phyloP scores from a whole-genome alignment of 1,140 invertebrate genomes.

The Harlomillsia oculata region DNA sequence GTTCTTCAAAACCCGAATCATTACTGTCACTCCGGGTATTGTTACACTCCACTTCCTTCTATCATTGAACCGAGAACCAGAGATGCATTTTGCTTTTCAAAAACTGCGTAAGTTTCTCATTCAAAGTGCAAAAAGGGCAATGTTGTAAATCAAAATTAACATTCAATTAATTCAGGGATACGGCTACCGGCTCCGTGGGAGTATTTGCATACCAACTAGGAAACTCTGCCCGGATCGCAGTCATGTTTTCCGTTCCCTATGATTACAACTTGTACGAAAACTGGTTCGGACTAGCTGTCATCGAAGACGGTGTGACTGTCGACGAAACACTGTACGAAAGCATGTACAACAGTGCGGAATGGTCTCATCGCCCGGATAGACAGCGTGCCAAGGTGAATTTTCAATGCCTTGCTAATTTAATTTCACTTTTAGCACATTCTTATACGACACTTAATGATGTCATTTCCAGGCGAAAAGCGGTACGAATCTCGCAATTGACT shows the following conservation, averaged over 20 bases:
- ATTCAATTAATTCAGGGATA: conserved; percentile 11
- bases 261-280: conserved; percentile 24
- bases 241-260: conserved; percentile 31
- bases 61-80: conserved; percentile 18
- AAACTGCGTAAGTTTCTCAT: conserved; percentile 20
- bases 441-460: background rate
- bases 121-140: background rate
- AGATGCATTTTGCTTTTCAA: conserved; percentile 26
- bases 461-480: conserved; percentile 15
- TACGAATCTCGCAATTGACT: background rate
- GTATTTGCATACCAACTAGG: conserved; percentile 24
- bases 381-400: conserved; percentile 14
- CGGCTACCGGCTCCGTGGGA: conserved; percentile 18
- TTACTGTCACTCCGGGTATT: conserved; percentile 20
- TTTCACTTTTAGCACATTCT: background rate
- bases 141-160: background rate
- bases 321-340: conserved; percentile 15
- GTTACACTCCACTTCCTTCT: conserved; percentile 12
- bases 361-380: conserved; percentile 3
- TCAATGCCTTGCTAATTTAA: too few relatives aligned
- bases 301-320: background rate
- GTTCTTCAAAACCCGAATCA: conserved; percentile 6
- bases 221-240: conserved; percentile 18
- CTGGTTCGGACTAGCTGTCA: conserved; percentile 22
- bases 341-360: conserved; percentile 25